Conservation (phyloP, 2,113 vertebrate species). For the Zingel zingel region DNA sequence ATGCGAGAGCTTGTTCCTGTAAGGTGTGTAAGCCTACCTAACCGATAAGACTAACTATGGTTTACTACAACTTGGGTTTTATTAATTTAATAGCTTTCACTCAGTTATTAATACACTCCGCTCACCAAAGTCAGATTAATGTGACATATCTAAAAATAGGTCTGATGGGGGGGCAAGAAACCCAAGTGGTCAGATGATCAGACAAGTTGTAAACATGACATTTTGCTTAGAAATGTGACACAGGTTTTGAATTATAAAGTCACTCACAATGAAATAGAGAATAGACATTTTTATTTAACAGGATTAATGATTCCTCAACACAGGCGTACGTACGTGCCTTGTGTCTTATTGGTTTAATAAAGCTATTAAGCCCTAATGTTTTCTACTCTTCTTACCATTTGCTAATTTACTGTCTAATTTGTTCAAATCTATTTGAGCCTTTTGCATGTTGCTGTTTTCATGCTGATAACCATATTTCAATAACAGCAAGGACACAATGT, state of each 20-base stretch:
- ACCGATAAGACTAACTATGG: background rate
- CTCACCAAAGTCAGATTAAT: background rate
- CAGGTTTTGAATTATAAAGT: too few relatives aligned
- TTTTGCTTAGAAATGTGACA: too few relatives aligned
- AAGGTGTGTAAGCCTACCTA: too few relatives aligned
- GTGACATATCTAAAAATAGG: background rate
- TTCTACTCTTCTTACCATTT: background rate
- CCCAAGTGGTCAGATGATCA: too few relatives aligned
- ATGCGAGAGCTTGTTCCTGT: too few relatives aligned
- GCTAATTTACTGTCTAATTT: background rate
- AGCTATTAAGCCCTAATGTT: background rate
- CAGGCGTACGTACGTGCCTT: background rate
- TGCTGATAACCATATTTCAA: constrained; percentile 23
- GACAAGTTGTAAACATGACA: too few relatives aligned
- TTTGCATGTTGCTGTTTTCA: background rate
- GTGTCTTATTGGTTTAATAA: background rate
- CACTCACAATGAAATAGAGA: too few relatives aligned
- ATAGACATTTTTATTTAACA: background rate
- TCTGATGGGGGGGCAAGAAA: background rate
- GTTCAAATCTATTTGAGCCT: background rate
- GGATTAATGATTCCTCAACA: background rate
- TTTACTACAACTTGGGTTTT: background rate
- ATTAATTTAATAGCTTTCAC: background rate
- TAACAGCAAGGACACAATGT: constrained; percentile 3
- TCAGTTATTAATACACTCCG: too few relatives aligned